A percentile compares a stretch with the other conserved stretches of the same genome.
These are phyloP conservation scores for Meteorus sp. DNA, from an alignment of 1,140 invertebrate species.

Conservation along the genomic window DNA sequence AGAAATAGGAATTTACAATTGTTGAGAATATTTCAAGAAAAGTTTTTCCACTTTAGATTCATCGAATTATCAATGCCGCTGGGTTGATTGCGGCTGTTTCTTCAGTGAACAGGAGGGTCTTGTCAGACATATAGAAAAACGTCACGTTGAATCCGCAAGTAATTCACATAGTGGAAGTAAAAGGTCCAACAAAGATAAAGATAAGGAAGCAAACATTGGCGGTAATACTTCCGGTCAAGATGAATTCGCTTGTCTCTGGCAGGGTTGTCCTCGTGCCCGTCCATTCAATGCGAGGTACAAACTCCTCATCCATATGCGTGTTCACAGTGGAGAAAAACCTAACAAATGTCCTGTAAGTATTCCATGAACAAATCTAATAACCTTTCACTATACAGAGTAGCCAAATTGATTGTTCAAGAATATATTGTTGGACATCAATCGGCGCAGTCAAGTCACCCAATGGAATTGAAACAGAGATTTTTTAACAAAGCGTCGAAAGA, in stretches of 20 bases:
- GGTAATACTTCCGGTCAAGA: conserved; percentile 55
- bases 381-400: too few relatives aligned
- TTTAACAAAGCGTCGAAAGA: too few relatives aligned
- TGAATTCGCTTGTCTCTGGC: conserved; percentile 92
- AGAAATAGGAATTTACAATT: too few relatives aligned
- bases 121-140: conserved; percentile 88
- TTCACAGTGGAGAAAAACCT: conserved; percentile 94
- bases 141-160: conserved; percentile 76
- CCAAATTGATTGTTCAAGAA: too few relatives aligned
- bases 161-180: conserved; percentile 39
- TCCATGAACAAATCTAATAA: too few relatives aligned
- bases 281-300: conserved; percentile 97
- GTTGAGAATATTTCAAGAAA: too few relatives aligned
- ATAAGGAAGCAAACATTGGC: conserved; percentile 20
- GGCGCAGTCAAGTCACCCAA: too few relatives aligned
- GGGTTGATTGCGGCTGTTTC: conserved; percentile 80
- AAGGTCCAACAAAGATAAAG: conserved; percentile 40
- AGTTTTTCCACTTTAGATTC: conserved; percentile 32
- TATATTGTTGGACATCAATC: too few relatives aligned
- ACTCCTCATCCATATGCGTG: conserved; percentile 93
- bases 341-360: conserved; percentile 94
- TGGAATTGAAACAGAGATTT: too few relatives aligned
- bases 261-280: conserved; percentile 78
- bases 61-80: conserved; percentile 68
- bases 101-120: conserved; percentile 79